phyloP scores from a whole-genome alignment of 2,113 vertebrate species.

The Pithys albifrons region DNA sequence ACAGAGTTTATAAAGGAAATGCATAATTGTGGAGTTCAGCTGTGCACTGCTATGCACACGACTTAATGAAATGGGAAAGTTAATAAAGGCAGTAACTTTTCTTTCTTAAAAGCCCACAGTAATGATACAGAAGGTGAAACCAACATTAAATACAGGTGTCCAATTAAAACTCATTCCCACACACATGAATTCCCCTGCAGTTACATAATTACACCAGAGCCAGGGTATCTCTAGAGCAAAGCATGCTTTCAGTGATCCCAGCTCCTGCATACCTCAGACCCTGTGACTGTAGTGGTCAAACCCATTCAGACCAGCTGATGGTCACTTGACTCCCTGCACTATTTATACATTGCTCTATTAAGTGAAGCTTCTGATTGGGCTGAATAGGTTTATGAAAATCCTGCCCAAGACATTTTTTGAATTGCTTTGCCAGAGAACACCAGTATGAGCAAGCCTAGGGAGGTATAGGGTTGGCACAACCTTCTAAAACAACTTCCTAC shows the following conservation, averaged over 20 bases:
- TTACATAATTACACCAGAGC: conserved; percentile 40
- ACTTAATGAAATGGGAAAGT: background rate
- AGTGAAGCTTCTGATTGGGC: conserved; percentile 60
- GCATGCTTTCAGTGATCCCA: conserved; percentile 62
- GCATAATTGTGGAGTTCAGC: background rate
- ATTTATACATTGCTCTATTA: conserved; percentile 80
- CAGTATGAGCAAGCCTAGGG: conserved; percentile 73
- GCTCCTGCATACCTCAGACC: conserved; percentile 84
- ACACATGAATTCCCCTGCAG: conserved; percentile 58
- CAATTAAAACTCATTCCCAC: conserved; percentile 67
- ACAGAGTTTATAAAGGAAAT: conserved; percentile 30
- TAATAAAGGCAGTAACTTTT: background rate
- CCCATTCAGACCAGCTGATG: conserved; percentile 85
- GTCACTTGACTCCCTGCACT: conserved; percentile 87
- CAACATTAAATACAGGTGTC: conserved; percentile 66
- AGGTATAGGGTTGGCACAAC: conserved; percentile 65
- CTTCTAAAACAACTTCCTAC: conserved; percentile 68
- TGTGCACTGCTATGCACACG: background rate
- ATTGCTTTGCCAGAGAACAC: conserved; percentile 68
- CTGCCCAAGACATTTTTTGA: conserved; percentile 58
- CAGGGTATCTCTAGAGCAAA: conserved; percentile 51
- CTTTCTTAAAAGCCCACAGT: background rate
- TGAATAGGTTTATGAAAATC: conserved; percentile 63
- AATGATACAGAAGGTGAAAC: conserved; percentile 53
- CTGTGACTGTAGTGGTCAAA: conserved; percentile 85